Conservation (phyloP, 2,888 invertebrate genomes). For the Platypus cylindrus region DNA sequence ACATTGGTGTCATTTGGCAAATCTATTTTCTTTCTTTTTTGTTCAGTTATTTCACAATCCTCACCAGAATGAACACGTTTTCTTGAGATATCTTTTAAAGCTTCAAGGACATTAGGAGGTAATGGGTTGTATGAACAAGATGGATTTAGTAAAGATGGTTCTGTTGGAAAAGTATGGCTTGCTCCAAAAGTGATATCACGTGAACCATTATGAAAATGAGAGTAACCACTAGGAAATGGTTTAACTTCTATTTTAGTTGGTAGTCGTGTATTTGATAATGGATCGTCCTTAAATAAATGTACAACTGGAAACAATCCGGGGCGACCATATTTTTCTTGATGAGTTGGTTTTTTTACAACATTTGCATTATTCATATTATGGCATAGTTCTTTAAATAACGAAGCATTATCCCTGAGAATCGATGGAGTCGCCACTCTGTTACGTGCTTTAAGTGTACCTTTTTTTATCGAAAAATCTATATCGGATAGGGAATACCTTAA, state of each 20-base stretch:
- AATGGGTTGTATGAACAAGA: no score
- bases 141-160: no score
- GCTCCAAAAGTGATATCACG: no score
- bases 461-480: conserved; percentile 17
- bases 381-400: conserved; percentile 39
- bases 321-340: conserved; percentile 34
- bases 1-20: conserved; percentile 14
- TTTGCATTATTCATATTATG: conserved; percentile 35
- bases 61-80: conserved; percentile 41
- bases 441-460: no score
- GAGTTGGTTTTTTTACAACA: conserved; percentile 21
- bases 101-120: conserved; percentile 41
- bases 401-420: no score
- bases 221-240: no score
- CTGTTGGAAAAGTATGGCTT: no score
- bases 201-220: no score
- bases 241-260: no score
- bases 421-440: no score
- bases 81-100: conserved; percentile 43
- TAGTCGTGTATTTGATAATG: conserved; percentile 28
- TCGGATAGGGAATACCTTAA: conserved; percentile 24
- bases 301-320: conserved; percentile 39
- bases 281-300: conserved; percentile 36
- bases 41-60: conserved; percentile 21
- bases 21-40: conserved; percentile 25